phyloP scores from a whole-genome alignment of 1,140 invertebrate species.

The Arctopsyche grandis region DNA sequence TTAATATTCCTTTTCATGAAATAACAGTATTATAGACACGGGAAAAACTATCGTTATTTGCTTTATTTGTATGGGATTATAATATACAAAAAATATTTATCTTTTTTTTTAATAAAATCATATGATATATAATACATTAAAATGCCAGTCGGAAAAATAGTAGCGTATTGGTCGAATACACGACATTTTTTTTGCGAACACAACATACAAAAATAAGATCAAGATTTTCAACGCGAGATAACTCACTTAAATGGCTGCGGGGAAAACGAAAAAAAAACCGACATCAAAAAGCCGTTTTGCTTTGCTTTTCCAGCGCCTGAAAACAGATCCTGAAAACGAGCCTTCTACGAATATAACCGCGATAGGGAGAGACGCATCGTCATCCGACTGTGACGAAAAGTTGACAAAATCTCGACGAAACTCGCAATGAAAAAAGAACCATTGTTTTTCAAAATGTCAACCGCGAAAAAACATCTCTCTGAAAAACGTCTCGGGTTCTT shows the following conservation, averaged over 20 bases:
- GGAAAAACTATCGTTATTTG: no score
- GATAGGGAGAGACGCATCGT: not conserved
- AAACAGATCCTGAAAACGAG: constrained; percentile 5
- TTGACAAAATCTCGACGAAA: constrained; percentile 21
- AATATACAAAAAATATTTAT: no score
- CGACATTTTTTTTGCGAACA: not conserved
- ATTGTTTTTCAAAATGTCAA: not conserved
- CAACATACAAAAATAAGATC: not conserved
- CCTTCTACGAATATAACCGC: not conserved
- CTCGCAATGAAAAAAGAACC: not conserved
- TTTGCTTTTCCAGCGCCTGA: constrained; percentile 1
- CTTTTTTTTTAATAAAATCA: no score
- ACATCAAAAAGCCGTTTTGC: not conserved
- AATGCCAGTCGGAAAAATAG: no score
- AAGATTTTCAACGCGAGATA: constrained; percentile 9
- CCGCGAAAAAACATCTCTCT: no score
- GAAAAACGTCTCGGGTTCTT: no score
- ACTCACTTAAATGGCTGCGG: not conserved
- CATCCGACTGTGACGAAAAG: not conserved
- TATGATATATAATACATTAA: no score
- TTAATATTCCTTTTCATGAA: no score
- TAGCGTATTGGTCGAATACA: no score
- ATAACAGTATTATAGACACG: no score
- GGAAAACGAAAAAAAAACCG: not conserved
- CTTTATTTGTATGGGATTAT: no score